phyloP scores from a whole-genome alignment of 2,888 invertebrate genomes.

The Leuctra nigra region DNA sequence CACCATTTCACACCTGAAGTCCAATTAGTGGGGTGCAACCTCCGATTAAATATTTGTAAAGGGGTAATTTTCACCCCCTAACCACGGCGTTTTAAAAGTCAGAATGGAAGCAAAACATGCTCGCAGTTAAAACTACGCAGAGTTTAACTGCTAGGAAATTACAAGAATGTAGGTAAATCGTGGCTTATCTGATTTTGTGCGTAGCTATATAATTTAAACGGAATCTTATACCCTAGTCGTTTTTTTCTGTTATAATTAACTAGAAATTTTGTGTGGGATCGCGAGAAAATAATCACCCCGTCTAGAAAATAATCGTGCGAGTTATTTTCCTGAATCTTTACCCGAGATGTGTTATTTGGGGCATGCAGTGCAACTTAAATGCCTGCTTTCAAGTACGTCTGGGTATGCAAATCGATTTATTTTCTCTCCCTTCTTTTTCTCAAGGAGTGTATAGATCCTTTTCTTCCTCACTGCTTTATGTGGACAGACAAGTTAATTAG shows the following conservation, averaged over 20 bases:
- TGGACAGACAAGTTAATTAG: constrained; percentile 21
- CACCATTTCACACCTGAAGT: background rate
- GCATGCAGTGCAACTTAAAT: background rate
- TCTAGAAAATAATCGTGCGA: background rate
- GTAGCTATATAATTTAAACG: constrained; percentile 12
- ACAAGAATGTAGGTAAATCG: constrained; percentile 17
- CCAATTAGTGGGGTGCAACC: background rate
- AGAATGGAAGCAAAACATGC: background rate
- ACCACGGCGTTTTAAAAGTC: background rate
- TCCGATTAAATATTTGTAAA: constrained; percentile 8
- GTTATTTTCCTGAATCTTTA: constrained; percentile 8
- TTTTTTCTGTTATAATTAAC: constrained; percentile 11
- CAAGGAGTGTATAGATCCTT: background rate
- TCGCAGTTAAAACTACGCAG: background rate
- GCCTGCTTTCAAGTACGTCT: background rate
- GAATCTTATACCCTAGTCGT: background rate
- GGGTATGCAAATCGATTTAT: constrained; percentile 10
- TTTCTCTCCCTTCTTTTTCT: background rate
- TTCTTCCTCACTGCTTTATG: background rate
- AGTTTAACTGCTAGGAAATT: constrained; percentile 7
- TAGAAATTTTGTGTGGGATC: constrained; percentile 4
- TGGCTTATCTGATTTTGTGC: background rate
- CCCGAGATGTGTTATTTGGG: constrained; percentile 1
- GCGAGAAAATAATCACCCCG: background rate
- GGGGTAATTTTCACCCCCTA: constrained; percentile 1